A percentile compares a stretch with the other conserved stretches of the same genome.
phyloP scores from a whole-genome alignment of 1,140 invertebrate genomes.

The Drosophila asahinai region DNA sequence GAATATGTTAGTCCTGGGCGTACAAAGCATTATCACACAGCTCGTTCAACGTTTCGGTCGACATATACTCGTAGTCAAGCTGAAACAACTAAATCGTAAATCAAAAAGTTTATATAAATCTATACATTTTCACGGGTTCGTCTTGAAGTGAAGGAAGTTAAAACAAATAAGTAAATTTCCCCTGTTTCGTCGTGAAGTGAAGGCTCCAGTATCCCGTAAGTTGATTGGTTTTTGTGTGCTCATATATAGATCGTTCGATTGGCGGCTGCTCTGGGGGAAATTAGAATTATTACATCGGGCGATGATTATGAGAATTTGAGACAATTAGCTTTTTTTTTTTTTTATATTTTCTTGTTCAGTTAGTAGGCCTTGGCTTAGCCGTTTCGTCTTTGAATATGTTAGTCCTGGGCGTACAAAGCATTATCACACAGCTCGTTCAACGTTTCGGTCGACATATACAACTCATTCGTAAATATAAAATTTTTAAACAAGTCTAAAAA shows the following conservation, averaged over 20 bases:
- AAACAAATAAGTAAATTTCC: constrained; percentile 25
- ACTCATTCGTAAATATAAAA: constrained; percentile 19
- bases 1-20: background rate
- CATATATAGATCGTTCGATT: constrained; percentile 43
- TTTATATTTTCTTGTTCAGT: too few species aligned
- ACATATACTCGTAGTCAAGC: constrained; percentile 42
- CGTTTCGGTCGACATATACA: constrained; percentile 61
- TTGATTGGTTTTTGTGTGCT: constrained; percentile 31
- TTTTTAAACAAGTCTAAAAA: too few species aligned
- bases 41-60: constrained; percentile 69
- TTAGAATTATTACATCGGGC: constrained; percentile 50
- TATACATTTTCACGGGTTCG: constrained; percentile 14
- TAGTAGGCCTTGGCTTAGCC: constrained; percentile 15
- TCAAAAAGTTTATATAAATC: constrained; percentile 30
- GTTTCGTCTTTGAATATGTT: background rate
- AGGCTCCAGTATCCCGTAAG: background rate
- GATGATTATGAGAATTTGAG: too few species aligned
- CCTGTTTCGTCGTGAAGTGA: constrained; percentile 2
- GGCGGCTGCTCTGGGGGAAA: constrained; percentile 50
- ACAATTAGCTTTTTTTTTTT: too few species aligned
- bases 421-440: constrained; percentile 55
- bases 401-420: background rate
- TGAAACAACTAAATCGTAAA: constrained; percentile 18
- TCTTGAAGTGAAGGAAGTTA: background rate
- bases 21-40: constrained; percentile 38